Evolutionary conservation across 1,140 invertebrate genomes (phyloP).

Genomic region (Heterodera carotae): DNA sequence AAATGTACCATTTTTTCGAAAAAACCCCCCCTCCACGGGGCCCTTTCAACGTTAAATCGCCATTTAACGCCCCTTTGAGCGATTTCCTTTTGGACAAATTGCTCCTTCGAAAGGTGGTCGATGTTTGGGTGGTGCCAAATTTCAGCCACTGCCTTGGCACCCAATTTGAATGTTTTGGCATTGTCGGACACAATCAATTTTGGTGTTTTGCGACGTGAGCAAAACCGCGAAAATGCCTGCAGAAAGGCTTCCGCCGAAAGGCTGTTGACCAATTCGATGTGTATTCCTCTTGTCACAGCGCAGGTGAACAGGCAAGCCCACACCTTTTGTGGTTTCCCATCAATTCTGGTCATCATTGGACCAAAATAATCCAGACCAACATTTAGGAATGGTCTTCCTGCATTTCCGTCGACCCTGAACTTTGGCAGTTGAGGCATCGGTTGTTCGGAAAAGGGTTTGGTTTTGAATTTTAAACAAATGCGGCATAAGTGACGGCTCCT

Average conservation of each 20-base stretch:
- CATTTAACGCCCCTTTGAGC: conserved; percentile 47
- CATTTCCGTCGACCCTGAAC: background rate
- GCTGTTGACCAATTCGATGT: conserved; percentile 66
- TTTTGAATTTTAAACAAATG: background rate
- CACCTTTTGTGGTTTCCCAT: conserved; percentile 44
- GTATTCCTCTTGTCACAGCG: conserved; percentile 66
- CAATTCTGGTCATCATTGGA: background rate
- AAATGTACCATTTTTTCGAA: conserved; percentile 63
- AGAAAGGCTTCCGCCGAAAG: conserved; percentile 60
- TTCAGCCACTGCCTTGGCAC: conserved; percentile 46
- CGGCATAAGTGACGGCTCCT: background rate
- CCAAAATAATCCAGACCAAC: conserved; percentile 31
- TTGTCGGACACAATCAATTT: conserved; percentile 64
- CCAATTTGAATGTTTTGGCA: conserved; percentile 65
- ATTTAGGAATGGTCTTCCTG: conserved; percentile 8
- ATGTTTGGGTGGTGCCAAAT: conserved; percentile 1
- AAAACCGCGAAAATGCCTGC: conserved; percentile 59
- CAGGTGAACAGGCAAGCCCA: conserved; percentile 67
- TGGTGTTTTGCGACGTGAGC: conserved; percentile 58
- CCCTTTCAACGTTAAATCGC: conserved; percentile 64
- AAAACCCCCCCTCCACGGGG: conserved; percentile 67
- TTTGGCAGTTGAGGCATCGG: conserved; percentile 5
- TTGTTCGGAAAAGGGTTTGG: conserved; percentile 15
- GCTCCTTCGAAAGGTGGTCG: background rate
- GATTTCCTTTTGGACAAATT: conserved; percentile 45